Conservation (phyloP, 2,113 vertebrate genomes). For the Seriola aureovittata region DNA sequence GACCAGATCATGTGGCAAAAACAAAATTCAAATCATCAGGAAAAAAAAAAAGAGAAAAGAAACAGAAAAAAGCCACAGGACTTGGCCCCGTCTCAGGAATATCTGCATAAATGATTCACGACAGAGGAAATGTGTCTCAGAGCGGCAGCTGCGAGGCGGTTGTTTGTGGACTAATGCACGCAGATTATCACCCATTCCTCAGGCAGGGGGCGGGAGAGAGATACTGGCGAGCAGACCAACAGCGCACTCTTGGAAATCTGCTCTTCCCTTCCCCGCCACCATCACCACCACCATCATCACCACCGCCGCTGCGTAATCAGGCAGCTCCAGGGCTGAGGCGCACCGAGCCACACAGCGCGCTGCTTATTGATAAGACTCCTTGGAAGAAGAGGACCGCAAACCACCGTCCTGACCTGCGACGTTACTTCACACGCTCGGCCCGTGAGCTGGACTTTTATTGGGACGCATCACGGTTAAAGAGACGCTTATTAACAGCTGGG, state of each 20-base stretch:
- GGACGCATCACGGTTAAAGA: slow-evolving; percentile 59
- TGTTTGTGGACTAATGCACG: slow-evolving; percentile 31
- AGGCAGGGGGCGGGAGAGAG: slow-evolving; percentile 84
- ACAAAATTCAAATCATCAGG: slow-evolving; percentile 1
- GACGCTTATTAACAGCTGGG: background rate
- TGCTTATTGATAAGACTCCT: slow-evolving; percentile 81
- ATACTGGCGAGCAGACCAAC: slow-evolving; percentile 25
- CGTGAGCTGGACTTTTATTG: slow-evolving; percentile 11
- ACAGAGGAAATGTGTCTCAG: slow-evolving; percentile 45
- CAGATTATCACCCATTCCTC: slow-evolving; percentile 69
- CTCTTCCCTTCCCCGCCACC: slow-evolving; percentile 43
- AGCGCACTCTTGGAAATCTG: slow-evolving; percentile 62
- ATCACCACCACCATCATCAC: slow-evolving; percentile 16
- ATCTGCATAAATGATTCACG: slow-evolving; percentile 51
- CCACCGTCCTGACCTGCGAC: slow-evolving; percentile 43
- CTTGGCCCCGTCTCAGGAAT: slow-evolving; percentile 38
- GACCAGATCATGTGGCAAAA: background rate
- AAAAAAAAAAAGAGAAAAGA: background rate
- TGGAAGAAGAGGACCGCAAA: slow-evolving; percentile 69
- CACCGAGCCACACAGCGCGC: slow-evolving; percentile 65
- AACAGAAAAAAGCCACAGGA: background rate
- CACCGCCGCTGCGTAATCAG: slow-evolving; percentile 80
- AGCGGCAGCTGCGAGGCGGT: slow-evolving; percentile 14
- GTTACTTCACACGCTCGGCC: slow-evolving; percentile 25
- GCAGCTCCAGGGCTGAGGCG: slow-evolving; percentile 74